phyloP scores from a whole-genome alignment of 1,140 invertebrate genomes.

The Drosophila santomea region DNA sequence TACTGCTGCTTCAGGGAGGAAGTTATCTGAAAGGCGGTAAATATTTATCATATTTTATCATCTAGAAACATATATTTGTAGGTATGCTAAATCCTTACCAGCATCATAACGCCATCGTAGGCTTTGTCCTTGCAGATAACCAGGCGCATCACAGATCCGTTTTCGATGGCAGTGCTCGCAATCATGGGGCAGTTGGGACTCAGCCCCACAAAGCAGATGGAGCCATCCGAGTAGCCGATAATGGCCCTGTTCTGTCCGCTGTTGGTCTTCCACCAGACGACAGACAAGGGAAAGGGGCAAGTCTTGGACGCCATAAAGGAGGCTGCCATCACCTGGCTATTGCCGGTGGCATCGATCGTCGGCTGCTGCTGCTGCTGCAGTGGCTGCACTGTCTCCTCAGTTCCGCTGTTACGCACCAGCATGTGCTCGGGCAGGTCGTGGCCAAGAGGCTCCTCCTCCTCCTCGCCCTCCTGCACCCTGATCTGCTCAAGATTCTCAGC shows the following conservation, averaged over 20 bases:
- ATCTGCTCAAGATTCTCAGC: slow-evolving; percentile 42
- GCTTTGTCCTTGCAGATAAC: slow-evolving; percentile 89
- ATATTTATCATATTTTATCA: neutral
- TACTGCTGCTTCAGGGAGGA: slow-evolving; percentile 87
- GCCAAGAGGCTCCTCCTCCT: slow-evolving; percentile 64
- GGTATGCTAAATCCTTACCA: slow-evolving; percentile 85
- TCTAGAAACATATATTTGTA: neutral
- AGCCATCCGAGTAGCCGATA: slow-evolving; percentile 90
- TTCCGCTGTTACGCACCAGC: slow-evolving; percentile 47
- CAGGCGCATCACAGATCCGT: slow-evolving; percentile 87
- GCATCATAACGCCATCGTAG: slow-evolving; percentile 88
- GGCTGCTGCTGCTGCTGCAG: slow-evolving; percentile 22
- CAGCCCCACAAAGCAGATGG: slow-evolving; percentile 90
- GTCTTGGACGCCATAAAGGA: slow-evolving; percentile 85
- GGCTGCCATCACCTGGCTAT: slow-evolving; percentile 74
- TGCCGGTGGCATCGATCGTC: slow-evolving; percentile 86
- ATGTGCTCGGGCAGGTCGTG: slow-evolving; percentile 74
- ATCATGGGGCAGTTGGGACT: slow-evolving; percentile 88
- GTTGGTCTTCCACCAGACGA: slow-evolving; percentile 91
- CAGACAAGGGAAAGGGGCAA: slow-evolving; percentile 86
- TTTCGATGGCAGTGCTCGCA: slow-evolving; percentile 87
- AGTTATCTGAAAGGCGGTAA: slow-evolving; percentile 87
- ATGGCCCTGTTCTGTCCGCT: slow-evolving; percentile 87
- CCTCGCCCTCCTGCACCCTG: slow-evolving; percentile 25
- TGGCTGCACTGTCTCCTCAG: neutral